phyloP scores from a whole-genome alignment of 2,888 invertebrate species.

The Phymatocera aterrima region DNA sequence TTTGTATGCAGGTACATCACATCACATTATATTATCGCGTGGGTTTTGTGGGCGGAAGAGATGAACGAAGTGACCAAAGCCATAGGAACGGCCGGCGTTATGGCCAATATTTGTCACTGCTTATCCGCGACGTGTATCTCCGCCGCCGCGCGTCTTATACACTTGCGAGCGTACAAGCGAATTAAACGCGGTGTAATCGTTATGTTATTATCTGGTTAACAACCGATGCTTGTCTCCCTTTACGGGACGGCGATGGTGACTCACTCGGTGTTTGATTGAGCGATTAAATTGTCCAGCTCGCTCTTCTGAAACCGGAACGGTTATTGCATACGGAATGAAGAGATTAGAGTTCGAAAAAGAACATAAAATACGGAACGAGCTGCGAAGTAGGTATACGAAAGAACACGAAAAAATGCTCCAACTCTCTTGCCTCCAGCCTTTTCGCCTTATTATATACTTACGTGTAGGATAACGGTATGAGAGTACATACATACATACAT shows the following conservation, averaged over 20 bases:
- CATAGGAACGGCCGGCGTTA: constrained; percentile 60
- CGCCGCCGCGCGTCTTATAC: constrained; percentile 66
- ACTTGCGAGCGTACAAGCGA: too few species aligned
- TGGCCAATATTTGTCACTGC: constrained; percentile 72
- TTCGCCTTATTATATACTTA: neutral
- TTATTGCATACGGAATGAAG: too few species aligned
- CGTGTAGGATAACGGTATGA: too few species aligned
- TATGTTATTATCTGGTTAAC: constrained; percentile 71
- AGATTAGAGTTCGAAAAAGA: too few species aligned
- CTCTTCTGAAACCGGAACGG: too few species aligned
- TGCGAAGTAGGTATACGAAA: too few species aligned
- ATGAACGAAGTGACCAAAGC: neutral
- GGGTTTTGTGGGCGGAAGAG: neutral
- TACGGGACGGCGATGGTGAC: neutral
- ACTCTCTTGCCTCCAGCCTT: too few species aligned
- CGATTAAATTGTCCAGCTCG: neutral
- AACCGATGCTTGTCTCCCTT: constrained; percentile 49
- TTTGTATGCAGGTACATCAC: neutral
- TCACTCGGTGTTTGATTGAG: constrained; percentile 25
- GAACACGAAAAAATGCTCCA: too few species aligned
- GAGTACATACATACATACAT: too few species aligned
- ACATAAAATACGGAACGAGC: too few species aligned
- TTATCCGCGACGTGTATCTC: constrained; percentile 66
- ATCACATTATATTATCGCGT: too few species aligned
- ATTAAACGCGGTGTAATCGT: constrained; percentile 71